These are phyloP conservation scores for Mystacides longicornis DNA, from an alignment of 2,888 invertebrate species.

Conservation along the genomic window DNA sequence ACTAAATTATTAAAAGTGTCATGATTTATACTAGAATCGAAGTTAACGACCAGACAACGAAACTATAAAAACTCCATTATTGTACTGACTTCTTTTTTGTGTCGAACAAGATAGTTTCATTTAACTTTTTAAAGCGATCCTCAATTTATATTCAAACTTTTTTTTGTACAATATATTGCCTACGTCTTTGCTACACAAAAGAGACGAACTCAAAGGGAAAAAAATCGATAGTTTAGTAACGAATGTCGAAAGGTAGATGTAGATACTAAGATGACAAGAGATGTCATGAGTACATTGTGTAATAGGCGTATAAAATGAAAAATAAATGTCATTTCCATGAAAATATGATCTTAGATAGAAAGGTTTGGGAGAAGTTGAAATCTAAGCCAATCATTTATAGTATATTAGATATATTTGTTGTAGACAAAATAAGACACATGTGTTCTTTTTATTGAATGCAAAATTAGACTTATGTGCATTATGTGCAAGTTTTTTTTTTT, in stretches of 20 bases:
- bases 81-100: too few relatives aligned
- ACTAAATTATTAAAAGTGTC: too few relatives aligned
- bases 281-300: not conserved
- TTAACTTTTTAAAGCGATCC: not conserved
- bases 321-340: constrained; percentile 1
- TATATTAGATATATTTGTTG: not conserved
- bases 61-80: too few relatives aligned
- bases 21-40: too few relatives aligned
- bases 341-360: not conserved
- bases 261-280: not conserved
- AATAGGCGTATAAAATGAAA: not conserved
- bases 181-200: not conserved
- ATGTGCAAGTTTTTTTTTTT: too few relatives aligned
- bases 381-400: not conserved
- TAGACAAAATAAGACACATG: too few relatives aligned
- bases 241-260: not conserved
- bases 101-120: too few relatives aligned
- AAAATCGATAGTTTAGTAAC: not conserved
- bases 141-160: not conserved
- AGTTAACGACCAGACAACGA: too few relatives aligned
- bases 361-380: not conserved
- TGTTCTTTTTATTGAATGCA: too few relatives aligned
- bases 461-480: too few relatives aligned
- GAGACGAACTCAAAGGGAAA: not conserved
- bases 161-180: not conserved